Percentiles rank a stretch among this genome's conserved stretches.
These are phyloP conservation scores for Gandaritis pyraliata DNA, from an alignment of 2,888 invertebrate species.

Conservation along the genomic window DNA sequence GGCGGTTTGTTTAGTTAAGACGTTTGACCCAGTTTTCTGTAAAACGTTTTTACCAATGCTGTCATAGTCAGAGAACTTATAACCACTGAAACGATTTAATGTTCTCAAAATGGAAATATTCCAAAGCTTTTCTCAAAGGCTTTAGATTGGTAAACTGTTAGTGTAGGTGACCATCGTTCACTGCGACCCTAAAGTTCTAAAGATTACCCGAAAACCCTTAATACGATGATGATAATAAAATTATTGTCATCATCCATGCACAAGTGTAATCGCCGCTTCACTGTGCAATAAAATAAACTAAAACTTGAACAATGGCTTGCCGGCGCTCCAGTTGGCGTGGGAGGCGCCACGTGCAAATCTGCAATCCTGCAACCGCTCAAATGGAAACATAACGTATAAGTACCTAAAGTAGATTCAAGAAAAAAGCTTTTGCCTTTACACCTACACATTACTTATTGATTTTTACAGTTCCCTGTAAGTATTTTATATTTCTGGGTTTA, in stretches of 20 bases:
- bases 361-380: conserved; percentile 43
- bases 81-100: too few relatives aligned
- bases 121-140: too few relatives aligned
- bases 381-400: conserved; percentile 64
- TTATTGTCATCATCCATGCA: conserved; percentile 5
- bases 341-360: conserved; percentile 59
- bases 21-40: conserved; percentile 13
- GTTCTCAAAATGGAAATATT: too few relatives aligned
- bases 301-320: conserved; percentile 28
- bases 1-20: conserved; percentile 38
- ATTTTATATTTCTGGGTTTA: too few relatives aligned
- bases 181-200: too few relatives aligned
- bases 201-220: background rate
- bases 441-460: background rate
- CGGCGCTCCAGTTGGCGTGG: conserved; percentile 47
- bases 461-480: background rate
- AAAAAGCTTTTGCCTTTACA: background rate
- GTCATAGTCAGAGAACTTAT: too few relatives aligned
- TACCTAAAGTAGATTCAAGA: background rate
- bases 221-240: conserved; percentile 13
- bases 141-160: too few relatives aligned
- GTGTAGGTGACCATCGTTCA: too few relatives aligned
- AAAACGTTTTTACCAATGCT: too few relatives aligned
- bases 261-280: conserved; percentile 1
- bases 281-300: conserved; percentile 22